phyloP scores from a whole-genome alignment of 2,113 vertebrate genomes.

The Noctilio leporinus region DNA sequence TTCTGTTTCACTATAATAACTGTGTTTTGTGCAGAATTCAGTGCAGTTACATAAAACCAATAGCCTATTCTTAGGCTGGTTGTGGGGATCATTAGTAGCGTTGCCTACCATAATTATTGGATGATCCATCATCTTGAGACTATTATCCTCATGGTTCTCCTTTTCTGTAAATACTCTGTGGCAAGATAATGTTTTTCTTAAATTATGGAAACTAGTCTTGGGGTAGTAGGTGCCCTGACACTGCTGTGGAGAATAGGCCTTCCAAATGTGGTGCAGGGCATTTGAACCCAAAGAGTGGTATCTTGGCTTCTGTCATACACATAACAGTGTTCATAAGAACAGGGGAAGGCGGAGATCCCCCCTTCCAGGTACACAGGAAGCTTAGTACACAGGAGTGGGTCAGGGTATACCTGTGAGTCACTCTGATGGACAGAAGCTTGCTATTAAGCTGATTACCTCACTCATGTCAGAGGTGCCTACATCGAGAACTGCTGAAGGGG shows the following conservation, averaged over 20 bases:
- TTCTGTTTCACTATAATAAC: constrained; percentile 60
- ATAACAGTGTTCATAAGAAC: not conserved
- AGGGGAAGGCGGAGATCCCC: not conserved
- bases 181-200: not conserved
- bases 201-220: not conserved
- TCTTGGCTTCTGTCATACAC: not conserved
- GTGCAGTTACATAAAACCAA: constrained; percentile 5
- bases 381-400: not conserved
- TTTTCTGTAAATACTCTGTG: not conserved
- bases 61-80: not conserved
- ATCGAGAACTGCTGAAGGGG: too few relatives aligned
- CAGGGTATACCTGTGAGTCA: not conserved
- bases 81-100: not conserved
- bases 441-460: not conserved
- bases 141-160: not conserved
- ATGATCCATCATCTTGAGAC: constrained; percentile 30
- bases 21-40: constrained; percentile 37
- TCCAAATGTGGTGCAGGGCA: not conserved
- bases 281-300: not conserved
- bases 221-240: not conserved
- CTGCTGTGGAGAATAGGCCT: not conserved
- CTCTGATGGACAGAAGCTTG: not conserved
- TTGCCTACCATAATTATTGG: constrained; percentile 19
- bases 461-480: not conserved
- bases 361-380: not conserved